Evolutionary conservation across 2,797 vertebrate species (phyloP).

Genomic region (Columba guinea): DNA sequence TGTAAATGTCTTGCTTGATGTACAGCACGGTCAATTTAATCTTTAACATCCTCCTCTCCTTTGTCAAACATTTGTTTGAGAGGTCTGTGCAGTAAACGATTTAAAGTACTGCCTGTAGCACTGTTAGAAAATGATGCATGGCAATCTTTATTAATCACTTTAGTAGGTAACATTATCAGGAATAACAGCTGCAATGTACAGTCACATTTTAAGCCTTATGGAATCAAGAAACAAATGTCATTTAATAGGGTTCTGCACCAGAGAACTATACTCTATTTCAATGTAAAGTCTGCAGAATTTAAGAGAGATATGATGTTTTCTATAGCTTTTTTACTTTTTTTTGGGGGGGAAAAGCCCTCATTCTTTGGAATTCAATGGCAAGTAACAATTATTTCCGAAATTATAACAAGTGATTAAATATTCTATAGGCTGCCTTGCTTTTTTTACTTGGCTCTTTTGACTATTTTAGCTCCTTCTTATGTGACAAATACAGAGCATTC

Average conservation of each 20-base stretch:
- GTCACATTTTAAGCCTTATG: neutral
- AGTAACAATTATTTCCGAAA: neutral
- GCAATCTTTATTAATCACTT: conserved; percentile 33
- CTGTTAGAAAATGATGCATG: conserved; percentile 45
- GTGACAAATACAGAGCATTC: neutral
- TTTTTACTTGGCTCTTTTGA: neutral
- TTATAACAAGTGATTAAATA: neutral
- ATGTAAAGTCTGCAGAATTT: neutral
- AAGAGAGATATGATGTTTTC: neutral
- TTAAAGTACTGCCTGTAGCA: conserved; percentile 12
- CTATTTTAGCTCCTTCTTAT: neutral
- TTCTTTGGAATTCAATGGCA: neutral
- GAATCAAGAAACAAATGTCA: neutral
- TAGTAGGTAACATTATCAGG: neutral
- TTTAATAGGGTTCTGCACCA: neutral
- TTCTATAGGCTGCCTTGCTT: neutral
- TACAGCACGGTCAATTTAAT: conserved; percentile 62
- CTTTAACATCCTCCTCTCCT: conserved; percentile 28
- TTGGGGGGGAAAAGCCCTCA: accelerated
- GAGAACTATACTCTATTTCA: neutral
- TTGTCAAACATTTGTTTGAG: conserved; percentile 54
- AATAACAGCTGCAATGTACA: conserved; percentile 7
- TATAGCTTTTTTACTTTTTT: neutral
- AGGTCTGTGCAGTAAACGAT: conserved; percentile 23
- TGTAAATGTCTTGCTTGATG: conserved; percentile 56